Base-by-base conservation (phyloP, 2,888 invertebrate genomes). In the Diarsia rubi region DNA sequence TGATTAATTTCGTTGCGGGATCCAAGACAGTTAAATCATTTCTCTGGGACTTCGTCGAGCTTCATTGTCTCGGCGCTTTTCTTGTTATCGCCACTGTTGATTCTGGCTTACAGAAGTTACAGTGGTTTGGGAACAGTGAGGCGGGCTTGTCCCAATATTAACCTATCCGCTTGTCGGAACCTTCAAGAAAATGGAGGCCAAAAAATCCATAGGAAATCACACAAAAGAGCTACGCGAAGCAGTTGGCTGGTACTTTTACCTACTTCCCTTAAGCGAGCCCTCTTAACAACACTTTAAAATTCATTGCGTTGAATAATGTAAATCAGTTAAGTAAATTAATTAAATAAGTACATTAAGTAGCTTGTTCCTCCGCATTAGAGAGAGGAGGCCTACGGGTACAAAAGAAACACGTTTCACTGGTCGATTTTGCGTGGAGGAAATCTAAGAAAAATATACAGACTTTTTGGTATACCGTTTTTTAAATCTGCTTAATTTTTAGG, bases 261-360 rank as follows among this genome's bases (percentile, higher is more conserved):
- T 60, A 45, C 19, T 73, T 59, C 24, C 47, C 59, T 11, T 68
- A 79, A 68, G 42, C 21, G 14, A 57, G 64, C 24, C 45, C 68
- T 74, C 27, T 72, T 79, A 69, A 37, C 68, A 73, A 62, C 73
- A 78, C 75, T 69, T 59, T 31, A 54, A 68, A 68, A 72, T 52
- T 65, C 74, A 78, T 82, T 79, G 72, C 74, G 31, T 73, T 65
- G 70, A 82, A 73, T 73, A 72, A 74, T 74, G 72, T 72, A 85
- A 75, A 84, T 78, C 60, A 70, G 65, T 69, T 72, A 75, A 83
- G 76, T 82, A 84, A 85, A 76, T 77, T 74, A 84, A 76, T 79
- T 80, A 68, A 76, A 63, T 76, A 76, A 70, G 69, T 69, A 65
- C 71, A 62, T 83, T 83, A 85, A 71, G 67, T 52, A 74, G 47